Evolutionary conservation across 1,140 invertebrate species (phyloP).

Genomic region (Sarcophaga bullata): DNA sequence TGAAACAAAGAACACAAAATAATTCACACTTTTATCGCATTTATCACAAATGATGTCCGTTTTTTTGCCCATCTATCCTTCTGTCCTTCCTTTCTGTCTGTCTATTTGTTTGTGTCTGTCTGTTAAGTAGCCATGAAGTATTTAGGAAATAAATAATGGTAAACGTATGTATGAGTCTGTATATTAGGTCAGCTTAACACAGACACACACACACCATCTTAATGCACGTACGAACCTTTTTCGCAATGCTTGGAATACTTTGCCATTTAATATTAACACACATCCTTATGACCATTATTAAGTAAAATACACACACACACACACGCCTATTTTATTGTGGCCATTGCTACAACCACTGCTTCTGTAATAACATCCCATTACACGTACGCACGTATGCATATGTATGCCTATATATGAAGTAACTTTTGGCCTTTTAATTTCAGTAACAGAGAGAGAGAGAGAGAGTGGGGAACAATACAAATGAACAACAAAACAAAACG

Average conservation of each 20-base stretch:
- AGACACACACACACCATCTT: not conserved
- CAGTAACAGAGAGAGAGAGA: too few species aligned
- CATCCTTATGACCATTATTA: conserved; percentile 21
- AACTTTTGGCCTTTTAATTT: not conserved
- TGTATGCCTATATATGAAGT: too few species aligned
- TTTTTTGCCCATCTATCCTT: too few species aligned
- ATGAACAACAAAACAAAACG: conserved; percentile 24
- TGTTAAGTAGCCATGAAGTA: conserved; percentile 38
- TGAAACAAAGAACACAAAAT: not conserved
- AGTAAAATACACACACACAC: not conserved
- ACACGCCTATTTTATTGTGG: conserved; percentile 16
- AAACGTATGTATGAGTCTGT: not conserved
- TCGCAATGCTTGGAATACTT: not conserved
- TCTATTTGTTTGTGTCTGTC: not conserved
- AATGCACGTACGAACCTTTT: not conserved
- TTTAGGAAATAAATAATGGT: conserved; percentile 37
- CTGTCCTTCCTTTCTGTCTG: too few species aligned
- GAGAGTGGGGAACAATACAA: not conserved
- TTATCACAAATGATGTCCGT: conserved; percentile 27
- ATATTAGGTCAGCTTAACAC: conserved; percentile 19
- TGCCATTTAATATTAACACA: conserved; percentile 6
- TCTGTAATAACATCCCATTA: not conserved
- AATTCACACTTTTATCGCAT: conserved; percentile 38
- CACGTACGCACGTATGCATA: not conserved
- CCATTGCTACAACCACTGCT: not conserved